Evolutionary conservation across 2,113 vertebrate genomes (phyloP).

Genomic region (Corynorhinus townsendii): DNA sequence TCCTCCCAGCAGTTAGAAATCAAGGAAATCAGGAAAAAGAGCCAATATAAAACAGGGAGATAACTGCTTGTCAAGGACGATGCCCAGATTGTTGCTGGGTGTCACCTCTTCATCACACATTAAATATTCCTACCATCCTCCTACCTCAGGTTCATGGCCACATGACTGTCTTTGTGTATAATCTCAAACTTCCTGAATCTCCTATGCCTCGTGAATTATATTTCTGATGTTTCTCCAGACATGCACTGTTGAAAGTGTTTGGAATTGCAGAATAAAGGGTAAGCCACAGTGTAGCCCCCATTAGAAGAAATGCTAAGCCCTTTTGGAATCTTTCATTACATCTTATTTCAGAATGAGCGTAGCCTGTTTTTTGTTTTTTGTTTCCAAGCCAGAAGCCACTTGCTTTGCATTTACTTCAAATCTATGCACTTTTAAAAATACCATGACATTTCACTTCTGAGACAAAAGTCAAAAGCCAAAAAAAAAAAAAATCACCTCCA

Average conservation of each 20-base stretch:
- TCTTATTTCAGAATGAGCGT: not conserved
- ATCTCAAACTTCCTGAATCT: not conserved
- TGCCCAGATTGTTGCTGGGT: not conserved
- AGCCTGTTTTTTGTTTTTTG: not conserved
- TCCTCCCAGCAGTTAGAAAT: not conserved
- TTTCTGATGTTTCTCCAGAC: not conserved
- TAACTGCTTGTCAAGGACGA: not conserved
- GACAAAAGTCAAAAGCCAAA: constrained; percentile 36
- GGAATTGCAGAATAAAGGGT: not conserved
- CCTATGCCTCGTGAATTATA: not conserved
- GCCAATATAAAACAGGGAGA: not conserved
- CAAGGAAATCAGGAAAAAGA: not conserved
- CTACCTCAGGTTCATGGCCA: not conserved
- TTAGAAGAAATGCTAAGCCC: not conserved
- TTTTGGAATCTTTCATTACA: not conserved
- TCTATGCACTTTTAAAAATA: constrained; percentile 58
- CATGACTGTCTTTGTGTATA: not conserved
- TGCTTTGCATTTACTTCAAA: constrained; percentile 40
- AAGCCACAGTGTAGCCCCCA: not conserved
- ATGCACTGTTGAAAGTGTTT: not conserved
- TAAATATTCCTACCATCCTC: not conserved
- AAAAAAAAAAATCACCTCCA: constrained; percentile 12
- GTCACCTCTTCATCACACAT: not conserved
- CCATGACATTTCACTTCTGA: constrained; percentile 34
- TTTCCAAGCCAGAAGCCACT: not conserved